Evolutionary conservation across 2,797 vertebrate genomes (phyloP).

Genomic region (Schizopygopsis pylzovi): DNA sequence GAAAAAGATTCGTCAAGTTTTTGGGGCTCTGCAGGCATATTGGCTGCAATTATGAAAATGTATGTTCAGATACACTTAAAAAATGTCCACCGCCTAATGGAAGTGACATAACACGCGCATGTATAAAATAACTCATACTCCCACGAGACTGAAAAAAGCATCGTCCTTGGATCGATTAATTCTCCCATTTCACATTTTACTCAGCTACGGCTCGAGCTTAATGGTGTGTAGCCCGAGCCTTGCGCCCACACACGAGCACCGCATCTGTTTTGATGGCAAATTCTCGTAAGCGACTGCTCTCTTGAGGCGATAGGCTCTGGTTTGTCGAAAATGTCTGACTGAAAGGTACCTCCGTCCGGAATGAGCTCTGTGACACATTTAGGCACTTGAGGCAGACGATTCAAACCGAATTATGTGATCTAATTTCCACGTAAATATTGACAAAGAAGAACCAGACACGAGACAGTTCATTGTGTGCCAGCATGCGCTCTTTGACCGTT

Average conservation of each 20-base stretch:
- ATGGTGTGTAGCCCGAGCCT: slow-evolving; percentile 64
- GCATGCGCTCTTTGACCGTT: slow-evolving; percentile 23
- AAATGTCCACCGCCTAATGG: slow-evolving; percentile 59
- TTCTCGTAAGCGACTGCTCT: slow-evolving; percentile 52
- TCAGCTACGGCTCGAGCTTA: slow-evolving; percentile 63
- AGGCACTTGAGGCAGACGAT: slow-evolving; percentile 22
- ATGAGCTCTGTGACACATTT: slow-evolving; percentile 29
- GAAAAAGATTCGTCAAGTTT: slow-evolving; percentile 25
- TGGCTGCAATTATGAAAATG: slow-evolving; percentile 73
- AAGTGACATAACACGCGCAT: slow-evolving; percentile 58
- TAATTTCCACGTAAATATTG: slow-evolving; percentile 24
- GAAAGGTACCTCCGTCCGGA: slow-evolving; percentile 45
- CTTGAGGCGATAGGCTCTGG: slow-evolving; percentile 38
- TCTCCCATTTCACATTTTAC: slow-evolving; percentile 57
- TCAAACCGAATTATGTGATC: slow-evolving; percentile 10
- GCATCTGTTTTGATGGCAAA: slow-evolving; percentile 60
- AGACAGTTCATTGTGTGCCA: slow-evolving; percentile 39
- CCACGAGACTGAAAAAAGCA: slow-evolving; percentile 57
- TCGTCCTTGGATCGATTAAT: slow-evolving; percentile 59
- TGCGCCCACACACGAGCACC: slow-evolving; percentile 62
- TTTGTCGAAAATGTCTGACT: slow-evolving; percentile 58
- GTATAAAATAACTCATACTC: slow-evolving; percentile 63
- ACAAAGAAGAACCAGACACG: slow-evolving; percentile 3
- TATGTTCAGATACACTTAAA: slow-evolving; percentile 48
- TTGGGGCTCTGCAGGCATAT: slow-evolving; percentile 60